Percentiles rank a stretch among this genome's conserved stretches.
phyloP scores from a whole-genome alignment of 2,113 vertebrate genomes.

The Tor tambroides region DNA sequence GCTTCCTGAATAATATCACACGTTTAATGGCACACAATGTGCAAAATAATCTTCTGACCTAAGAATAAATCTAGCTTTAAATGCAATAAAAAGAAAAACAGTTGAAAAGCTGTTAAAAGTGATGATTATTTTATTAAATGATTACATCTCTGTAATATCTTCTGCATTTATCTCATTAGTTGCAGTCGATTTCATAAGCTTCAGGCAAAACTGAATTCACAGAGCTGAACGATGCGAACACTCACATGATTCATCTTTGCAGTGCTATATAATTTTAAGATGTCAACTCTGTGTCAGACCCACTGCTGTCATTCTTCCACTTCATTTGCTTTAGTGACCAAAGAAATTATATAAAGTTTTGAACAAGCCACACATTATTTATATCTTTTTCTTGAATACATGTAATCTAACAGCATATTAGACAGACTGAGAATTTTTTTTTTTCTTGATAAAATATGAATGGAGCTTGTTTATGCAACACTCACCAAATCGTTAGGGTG shows the following conservation, averaged over 20 bases:
- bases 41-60: neutral
- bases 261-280: neutral
- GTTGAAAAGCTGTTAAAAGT: conserved; percentile 2
- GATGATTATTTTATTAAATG: conserved; percentile 18
- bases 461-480: neutral
- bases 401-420: neutral
- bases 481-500: neutral
- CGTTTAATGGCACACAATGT: neutral
- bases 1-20: neutral
- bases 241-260: conserved; percentile 4
- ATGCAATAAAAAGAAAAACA: neutral
- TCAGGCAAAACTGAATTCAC: conserved; percentile 4
- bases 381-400: neutral
- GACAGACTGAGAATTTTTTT: neutral
- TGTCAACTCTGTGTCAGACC: conserved; percentile 20
- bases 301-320: conserved; percentile 22
- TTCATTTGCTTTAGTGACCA: conserved; percentile 18
- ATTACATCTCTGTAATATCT: conserved; percentile 21
- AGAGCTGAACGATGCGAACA: conserved; percentile 1
- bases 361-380: conserved; percentile 1
- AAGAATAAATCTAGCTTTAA: neutral
- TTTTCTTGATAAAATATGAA: neutral
- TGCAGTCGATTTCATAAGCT: neutral
- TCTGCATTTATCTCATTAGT: conserved; percentile 13
- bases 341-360: neutral